Conservation (phyloP, 2,113 vertebrate species). For the Alethe diademata region DNA sequence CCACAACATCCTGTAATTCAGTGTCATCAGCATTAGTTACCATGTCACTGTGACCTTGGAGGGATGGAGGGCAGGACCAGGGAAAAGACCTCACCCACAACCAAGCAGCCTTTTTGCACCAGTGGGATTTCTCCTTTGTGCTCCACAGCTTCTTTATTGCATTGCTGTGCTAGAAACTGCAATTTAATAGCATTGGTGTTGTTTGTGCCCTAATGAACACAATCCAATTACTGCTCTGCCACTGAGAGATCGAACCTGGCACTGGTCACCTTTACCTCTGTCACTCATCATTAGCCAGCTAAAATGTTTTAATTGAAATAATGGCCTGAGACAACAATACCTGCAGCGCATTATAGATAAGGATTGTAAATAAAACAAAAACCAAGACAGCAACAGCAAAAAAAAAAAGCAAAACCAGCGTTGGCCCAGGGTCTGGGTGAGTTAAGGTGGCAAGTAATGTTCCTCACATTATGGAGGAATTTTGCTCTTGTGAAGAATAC, state of each 20-base stretch:
- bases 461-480: neutral
- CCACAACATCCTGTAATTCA: neutral
- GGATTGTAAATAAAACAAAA: neutral
- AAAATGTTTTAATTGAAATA: conserved; percentile 39
- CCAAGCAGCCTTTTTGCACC: conserved; percentile 1
- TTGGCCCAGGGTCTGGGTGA: neutral
- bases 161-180: conserved; percentile 47
- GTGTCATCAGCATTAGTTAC: neutral
- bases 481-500: neutral
- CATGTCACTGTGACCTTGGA: neutral
- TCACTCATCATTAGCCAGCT: conserved; percentile 26
- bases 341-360: neutral
- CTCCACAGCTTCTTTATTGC: conserved; percentile 32
- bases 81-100: neutral
- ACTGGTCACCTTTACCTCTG: conserved; percentile 31
- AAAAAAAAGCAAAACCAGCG: neutral
- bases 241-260: conserved; percentile 58
- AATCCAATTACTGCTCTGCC: conserved; percentile 56
- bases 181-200: conserved; percentile 45
- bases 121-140: conserved; percentile 3
- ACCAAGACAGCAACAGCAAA: neutral
- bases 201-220: conserved; percentile 40
- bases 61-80: neutral
- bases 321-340: neutral
- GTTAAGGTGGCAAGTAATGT: neutral